Conservation (phyloP, 1,140 invertebrate genomes). For the Luehdorfia chinensis region DNA sequence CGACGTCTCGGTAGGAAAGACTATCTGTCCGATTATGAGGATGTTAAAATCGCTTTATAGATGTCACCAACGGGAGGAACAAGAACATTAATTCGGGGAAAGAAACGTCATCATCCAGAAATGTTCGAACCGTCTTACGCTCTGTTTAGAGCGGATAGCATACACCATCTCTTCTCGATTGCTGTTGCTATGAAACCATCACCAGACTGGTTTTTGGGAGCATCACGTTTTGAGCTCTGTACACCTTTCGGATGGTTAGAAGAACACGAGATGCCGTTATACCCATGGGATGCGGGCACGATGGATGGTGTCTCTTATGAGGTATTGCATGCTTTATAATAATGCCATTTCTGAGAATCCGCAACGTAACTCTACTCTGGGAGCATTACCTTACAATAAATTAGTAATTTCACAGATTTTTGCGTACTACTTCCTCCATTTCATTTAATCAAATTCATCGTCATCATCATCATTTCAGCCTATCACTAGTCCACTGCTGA, state of each 20-base stretch:
- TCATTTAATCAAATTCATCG: no score
- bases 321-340: constrained; percentile 24
- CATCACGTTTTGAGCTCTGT: constrained; percentile 54
- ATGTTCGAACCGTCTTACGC: constrained; percentile 56
- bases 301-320: constrained; percentile 61
- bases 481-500: no score
- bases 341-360: neutral
- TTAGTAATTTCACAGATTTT: no score
- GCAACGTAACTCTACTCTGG: neutral
- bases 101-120: constrained; percentile 46
- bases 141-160: constrained; percentile 51
- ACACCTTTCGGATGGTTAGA: constrained; percentile 46
- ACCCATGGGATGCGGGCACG: constrained; percentile 64
- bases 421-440: no score
- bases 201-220: constrained; percentile 63
- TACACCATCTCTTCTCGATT: constrained; percentile 57
- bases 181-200: constrained; percentile 55
- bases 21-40: no score
- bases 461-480: no score
- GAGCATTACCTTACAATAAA: neutral
- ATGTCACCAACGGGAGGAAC: constrained; percentile 42
- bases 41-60: constrained; percentile 31
- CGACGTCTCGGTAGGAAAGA: no score
- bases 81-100: constrained; percentile 55
- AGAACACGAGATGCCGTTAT: constrained; percentile 40